Base-by-base conservation (phyloP, 2,797 vertebrate species). In the Monodelphis domestica region DNA sequence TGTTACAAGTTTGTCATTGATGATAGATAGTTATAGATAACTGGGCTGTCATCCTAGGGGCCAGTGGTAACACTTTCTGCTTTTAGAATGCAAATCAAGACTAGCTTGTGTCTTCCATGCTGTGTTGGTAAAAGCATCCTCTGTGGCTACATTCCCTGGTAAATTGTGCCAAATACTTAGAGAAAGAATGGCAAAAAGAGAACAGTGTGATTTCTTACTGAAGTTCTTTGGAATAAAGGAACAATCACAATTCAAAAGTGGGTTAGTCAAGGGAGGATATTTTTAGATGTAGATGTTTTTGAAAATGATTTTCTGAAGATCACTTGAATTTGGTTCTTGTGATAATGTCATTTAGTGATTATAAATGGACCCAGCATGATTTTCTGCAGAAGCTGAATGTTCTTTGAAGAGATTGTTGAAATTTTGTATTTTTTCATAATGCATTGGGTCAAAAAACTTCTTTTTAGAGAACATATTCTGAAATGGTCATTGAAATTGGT, bases 201-300 rank as follows among this genome's bases (percentile, higher is more conserved):
- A 26, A 84, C 87, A 91, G 91, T 29, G 92, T 96, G 90, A 95
- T 95, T 95, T 89, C 56, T 95, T 93, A 92, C 54, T 94, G 87
- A 95, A 38, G 54, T 95, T 95, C 54, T 89, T 95, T 56, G 63
- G 88, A 89, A 89, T 94, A 51, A 70, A 50, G 96, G 63, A 89
- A 89, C 88, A 89, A 57, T 14, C 53, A 12, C n/a, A 53, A 45
- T 84, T 29, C 53, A 91, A 93, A 45, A 87, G 5, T 95, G 30
- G 26, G 28, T 90, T 96, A 94, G 87, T 2, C 24, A 94, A 53
- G 78, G 54, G 90, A 84, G 29, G 95, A 78, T 88, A 95, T 90
- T 92, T 95, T 95, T 92, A 93, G 53, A 94, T 88, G 33, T 90
- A 93, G 94, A 52, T 90, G 0, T 0, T 91, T 93, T 95, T n/a